phyloP scores from a whole-genome alignment of 1,140 invertebrate species.

The Cydia amplana region DNA sequence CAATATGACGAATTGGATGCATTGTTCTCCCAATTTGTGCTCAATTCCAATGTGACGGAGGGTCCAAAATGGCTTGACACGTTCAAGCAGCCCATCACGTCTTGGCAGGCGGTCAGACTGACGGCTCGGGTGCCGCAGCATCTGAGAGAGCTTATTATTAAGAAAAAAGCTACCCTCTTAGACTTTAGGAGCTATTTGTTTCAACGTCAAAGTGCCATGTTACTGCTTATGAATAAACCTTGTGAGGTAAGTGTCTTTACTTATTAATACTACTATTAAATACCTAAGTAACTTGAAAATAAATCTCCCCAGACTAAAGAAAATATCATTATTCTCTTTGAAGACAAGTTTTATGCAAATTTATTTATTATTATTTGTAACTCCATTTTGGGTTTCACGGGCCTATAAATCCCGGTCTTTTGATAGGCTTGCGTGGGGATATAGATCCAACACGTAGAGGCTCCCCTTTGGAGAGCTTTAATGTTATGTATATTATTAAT shows the following conservation, averaged over 20 bases:
- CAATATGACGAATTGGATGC: constrained; percentile 99
- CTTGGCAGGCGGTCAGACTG: constrained; percentile 91
- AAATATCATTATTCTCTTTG: too few species aligned
- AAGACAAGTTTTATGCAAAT: too few species aligned
- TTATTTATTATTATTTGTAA: too few species aligned
- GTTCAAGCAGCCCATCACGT: constrained; percentile 87
- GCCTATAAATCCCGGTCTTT: too few species aligned
- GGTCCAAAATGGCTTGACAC: constrained; percentile 89
- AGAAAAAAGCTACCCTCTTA: constrained; percentile 87
- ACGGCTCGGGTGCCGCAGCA: constrained; percentile 84
- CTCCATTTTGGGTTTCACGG: too few species aligned
- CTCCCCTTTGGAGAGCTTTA: too few species aligned
- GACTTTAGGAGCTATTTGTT: constrained; percentile 97
- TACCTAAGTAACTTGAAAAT: too few species aligned
- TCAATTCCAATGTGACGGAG: constrained; percentile 93
- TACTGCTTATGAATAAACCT: constrained; percentile 87
- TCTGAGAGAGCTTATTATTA: constrained; percentile 85
- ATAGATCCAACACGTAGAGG: too few species aligned
- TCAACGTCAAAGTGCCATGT: constrained; percentile 93
- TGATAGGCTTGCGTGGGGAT: too few species aligned
- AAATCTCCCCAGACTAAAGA: too few species aligned
- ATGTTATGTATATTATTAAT: too few species aligned
- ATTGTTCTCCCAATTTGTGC: constrained; percentile 96
- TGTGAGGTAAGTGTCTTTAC: constrained; percentile 85
- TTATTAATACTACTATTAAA: background rate